Evolutionary conservation across 2,113 vertebrate genomes (phyloP).

Genomic region (Ictalurus punctatus): DNA sequence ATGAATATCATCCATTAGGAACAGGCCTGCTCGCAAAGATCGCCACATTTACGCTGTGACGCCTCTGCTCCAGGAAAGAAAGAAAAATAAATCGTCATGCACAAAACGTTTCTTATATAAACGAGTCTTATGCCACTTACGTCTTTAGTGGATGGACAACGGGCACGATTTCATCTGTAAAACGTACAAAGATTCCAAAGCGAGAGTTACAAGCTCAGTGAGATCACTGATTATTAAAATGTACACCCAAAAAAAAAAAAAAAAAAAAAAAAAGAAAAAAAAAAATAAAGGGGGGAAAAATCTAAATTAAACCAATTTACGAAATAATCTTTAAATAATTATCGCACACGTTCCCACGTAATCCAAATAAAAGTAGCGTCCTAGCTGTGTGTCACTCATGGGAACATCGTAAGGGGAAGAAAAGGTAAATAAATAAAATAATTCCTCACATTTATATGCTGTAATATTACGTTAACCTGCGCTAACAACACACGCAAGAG

Average conservation of each 20-base stretch:
- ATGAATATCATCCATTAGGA: slow-evolving; percentile 58
- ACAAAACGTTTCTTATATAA: slow-evolving; percentile 43
- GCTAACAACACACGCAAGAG: neutral
- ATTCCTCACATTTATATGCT: neutral
- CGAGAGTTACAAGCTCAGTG: slow-evolving; percentile 30
- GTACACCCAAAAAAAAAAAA: neutral
- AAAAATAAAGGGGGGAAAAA: neutral
- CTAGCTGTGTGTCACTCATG: neutral
- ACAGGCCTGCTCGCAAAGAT: slow-evolving; percentile 50
- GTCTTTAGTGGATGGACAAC: slow-evolving; percentile 15
- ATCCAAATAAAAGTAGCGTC: slow-evolving; percentile 40
- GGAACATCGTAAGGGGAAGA: neutral
- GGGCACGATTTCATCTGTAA: slow-evolving; percentile 42
- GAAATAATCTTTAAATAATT: slow-evolving; percentile 46
- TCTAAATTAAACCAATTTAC: neutral
- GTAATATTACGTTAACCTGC: neutral
- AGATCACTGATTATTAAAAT: slow-evolving; percentile 41
- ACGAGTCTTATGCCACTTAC: slow-evolving; percentile 23
- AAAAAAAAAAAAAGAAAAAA: neutral
- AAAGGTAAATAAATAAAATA: neutral
- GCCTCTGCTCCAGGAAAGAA: slow-evolving; percentile 37
- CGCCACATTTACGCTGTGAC: slow-evolving; percentile 40
- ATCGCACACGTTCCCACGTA: slow-evolving; percentile 39
- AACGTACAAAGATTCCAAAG: slow-evolving; percentile 29
- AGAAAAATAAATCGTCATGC: slow-evolving; percentile 23